Percentiles rank a stretch among this genome's conserved stretches.
Conservation (phyloP, 2,113 vertebrate genomes). For the Rhinogobius similis region DNA sequence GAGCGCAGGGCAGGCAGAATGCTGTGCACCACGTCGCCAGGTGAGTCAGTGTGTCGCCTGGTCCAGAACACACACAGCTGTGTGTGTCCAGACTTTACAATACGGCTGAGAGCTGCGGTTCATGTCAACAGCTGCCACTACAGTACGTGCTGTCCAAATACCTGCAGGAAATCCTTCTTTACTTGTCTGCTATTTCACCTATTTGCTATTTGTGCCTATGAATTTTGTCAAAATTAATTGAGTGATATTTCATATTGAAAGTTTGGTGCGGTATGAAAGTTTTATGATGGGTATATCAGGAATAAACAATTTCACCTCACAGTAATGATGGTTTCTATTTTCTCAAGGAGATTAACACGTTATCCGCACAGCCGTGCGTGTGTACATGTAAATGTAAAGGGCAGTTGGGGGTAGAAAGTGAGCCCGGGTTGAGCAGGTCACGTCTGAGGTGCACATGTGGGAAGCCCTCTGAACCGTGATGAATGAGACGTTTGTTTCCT, state of each 20-base stretch:
- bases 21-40: conserved; percentile 77
- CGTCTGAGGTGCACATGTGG: conserved; percentile 56
- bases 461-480: conserved; percentile 65
- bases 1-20: conserved; percentile 70
- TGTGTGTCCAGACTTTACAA: conserved; percentile 48
- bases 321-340: too few species aligned
- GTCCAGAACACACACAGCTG: conserved; percentile 59
- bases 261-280: too few species aligned
- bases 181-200: not conserved
- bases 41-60: conserved; percentile 72
- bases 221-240: not conserved
- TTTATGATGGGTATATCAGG: too few species aligned
- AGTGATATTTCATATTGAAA: not conserved
- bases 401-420: not conserved
- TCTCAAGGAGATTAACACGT: not conserved
- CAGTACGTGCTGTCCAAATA: conserved; percentile 21
- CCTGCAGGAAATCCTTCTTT: not conserved
- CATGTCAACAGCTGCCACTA: conserved; percentile 46
- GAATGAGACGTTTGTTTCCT: conserved; percentile 78
- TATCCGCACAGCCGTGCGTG: not conserved
- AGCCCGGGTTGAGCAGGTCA: conserved; percentile 49
- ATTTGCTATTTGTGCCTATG: not conserved
- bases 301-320: not conserved
- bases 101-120: conserved; percentile 19
- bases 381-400: not conserved